Conservation (phyloP, 2,113 vertebrate species). For the Nansenia antarctica region DNA sequence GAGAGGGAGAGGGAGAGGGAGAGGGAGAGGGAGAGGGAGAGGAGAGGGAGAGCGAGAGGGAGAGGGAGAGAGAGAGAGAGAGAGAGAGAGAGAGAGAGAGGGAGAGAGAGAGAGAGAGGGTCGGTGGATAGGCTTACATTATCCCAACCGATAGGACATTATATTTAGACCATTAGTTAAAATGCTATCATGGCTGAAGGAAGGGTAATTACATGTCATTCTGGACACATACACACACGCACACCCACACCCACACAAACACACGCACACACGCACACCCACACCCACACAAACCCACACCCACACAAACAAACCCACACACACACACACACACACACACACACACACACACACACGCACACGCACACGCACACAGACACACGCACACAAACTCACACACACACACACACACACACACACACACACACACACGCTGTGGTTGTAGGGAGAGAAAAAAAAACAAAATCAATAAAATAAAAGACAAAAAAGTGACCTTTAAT, state of each 20-base stretch:
- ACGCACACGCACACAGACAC: background rate
- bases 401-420: background rate
- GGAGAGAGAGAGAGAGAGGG: slow-evolving; percentile 1
- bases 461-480: slow-evolving; percentile 58
- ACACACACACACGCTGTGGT: slow-evolving; percentile 9
- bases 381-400: background rate
- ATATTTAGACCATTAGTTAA: slow-evolving; percentile 71
- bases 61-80: background rate
- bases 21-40: slow-evolving; percentile 25
- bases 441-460: slow-evolving; percentile 40
- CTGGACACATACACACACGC: background rate
- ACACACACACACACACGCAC: background rate
- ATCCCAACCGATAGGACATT: slow-evolving; percentile 48
- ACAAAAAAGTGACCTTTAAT: slow-evolving; percentile 49
- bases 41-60: background rate
- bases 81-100: background rate
- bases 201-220: slow-evolving; percentile 70
- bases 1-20: no score
- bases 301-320: background rate
- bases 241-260: no score
- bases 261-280: background rate
- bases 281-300: no score
- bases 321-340: background rate
- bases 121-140: slow-evolving; percentile 32
- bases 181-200: slow-evolving; percentile 63